phyloP scores from a whole-genome alignment of 2,113 vertebrate genomes.

The Taxidea taxus region DNA sequence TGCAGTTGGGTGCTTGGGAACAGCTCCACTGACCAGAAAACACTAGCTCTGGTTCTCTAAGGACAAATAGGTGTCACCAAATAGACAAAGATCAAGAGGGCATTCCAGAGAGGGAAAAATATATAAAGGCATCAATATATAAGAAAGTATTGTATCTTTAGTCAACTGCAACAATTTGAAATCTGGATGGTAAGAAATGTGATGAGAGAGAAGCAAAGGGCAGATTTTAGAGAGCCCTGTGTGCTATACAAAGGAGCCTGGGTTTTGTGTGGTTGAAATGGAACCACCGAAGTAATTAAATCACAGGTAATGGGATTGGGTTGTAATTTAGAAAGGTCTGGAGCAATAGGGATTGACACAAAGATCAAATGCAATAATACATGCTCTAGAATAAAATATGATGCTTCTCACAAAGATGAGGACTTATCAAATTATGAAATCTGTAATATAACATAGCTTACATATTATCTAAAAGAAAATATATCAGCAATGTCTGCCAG shows the following conservation, averaged over 20 bases:
- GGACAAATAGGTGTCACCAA: background rate
- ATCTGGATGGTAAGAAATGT: background rate
- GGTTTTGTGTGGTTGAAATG: background rate
- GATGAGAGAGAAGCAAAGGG: background rate
- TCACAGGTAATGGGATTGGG: background rate
- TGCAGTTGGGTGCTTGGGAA: background rate
- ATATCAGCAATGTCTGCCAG: background rate
- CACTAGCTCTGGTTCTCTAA: background rate
- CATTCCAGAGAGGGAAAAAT: background rate
- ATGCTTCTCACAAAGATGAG: background rate
- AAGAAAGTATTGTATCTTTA: background rate
- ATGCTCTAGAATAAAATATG: background rate
- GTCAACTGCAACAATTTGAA: background rate
- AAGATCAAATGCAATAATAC: background rate
- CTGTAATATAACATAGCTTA: background rate
- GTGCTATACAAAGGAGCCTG: background rate
- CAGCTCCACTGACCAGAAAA: background rate
- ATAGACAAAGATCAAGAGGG: background rate
- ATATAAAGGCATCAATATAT: background rate
- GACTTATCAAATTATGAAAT: background rate
- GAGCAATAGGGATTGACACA: background rate
- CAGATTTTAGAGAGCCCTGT: background rate
- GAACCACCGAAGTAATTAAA: background rate
- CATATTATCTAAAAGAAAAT: background rate
- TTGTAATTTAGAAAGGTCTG: background rate